phyloP scores from a whole-genome alignment of 1,140 invertebrate species.

The Drosophila ananassae region DNA sequence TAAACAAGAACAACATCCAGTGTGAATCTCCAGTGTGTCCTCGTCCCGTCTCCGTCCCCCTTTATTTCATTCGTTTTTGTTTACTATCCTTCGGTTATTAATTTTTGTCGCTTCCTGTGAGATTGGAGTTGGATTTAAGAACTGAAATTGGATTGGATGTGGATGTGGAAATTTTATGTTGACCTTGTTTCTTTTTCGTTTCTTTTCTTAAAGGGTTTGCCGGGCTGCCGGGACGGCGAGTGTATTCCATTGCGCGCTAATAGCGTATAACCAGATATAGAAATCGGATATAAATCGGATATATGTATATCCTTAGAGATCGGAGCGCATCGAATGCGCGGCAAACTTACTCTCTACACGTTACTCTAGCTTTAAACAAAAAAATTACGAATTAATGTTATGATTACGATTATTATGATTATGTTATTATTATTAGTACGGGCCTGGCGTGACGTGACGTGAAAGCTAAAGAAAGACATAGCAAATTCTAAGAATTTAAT shows the following conservation, averaged over 20 bases:
- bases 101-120: conserved; percentile 34
- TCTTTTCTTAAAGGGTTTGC: conserved; percentile 84
- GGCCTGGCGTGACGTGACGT: conserved; percentile 50
- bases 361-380: conserved; percentile 48
- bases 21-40: conserved; percentile 1
- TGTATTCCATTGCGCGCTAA: conserved; percentile 86
- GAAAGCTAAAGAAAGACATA: conserved; percentile 82
- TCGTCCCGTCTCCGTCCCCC: conserved; percentile 25
- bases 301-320: conserved; percentile 8
- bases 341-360: conserved; percentile 22
- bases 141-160: conserved; percentile 29
- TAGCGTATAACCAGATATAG: conserved; percentile 80
- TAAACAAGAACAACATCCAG: conserved; percentile 11
- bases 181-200: conserved; percentile 81
- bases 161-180: conserved; percentile 73
- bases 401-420: conserved; percentile 21
- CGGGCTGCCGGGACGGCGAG: conserved; percentile 85
- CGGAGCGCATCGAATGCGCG: conserved; percentile 34
- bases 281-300: conserved; percentile 23
- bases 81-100: conserved; percentile 6
- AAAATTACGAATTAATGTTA: conserved; percentile 41
- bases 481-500: conserved; percentile 82
- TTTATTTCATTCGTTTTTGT: conserved; percentile 18
- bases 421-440: conserved; percentile 16
- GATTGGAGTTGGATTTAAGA: conserved; percentile 12